A percentile compares a stretch with the other conserved stretches of the same genome.
Evolutionary conservation across 1,140 invertebrate species (phyloP).

Genomic region (Hyles euphorbiae): DNA sequence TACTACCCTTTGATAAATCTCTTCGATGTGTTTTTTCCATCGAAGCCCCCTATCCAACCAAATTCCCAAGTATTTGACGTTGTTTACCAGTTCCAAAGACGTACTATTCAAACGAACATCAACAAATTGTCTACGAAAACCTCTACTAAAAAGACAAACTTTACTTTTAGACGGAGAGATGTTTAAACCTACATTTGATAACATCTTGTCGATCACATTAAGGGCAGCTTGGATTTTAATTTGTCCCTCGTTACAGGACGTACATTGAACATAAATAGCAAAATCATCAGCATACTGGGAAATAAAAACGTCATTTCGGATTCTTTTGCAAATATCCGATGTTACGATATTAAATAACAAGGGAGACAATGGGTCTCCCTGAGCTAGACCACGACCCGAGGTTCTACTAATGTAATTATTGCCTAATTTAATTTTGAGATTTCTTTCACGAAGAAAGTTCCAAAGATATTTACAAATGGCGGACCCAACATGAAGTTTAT

Average conservation of each 20-base stretch:
- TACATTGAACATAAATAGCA: too few species aligned
- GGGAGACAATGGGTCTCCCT: not conserved
- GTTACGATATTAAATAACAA: too few species aligned
- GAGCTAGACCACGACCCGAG: not conserved
- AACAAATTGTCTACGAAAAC: not conserved
- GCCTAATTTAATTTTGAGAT: not conserved
- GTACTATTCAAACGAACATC: not conserved
- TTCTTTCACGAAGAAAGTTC: not conserved
- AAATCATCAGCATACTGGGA: too few species aligned
- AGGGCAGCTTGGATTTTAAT: not conserved
- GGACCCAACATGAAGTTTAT: constrained; percentile 8
- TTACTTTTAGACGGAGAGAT: constrained; percentile 18
- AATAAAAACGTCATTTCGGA: too few species aligned
- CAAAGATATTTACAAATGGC: constrained; percentile 18
- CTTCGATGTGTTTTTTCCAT: not conserved
- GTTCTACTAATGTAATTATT: not conserved
- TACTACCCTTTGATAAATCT: not conserved
- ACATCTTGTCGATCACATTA: not conserved
- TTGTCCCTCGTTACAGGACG: too few species aligned
- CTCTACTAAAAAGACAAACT: constrained; percentile 14
- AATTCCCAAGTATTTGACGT: not conserved
- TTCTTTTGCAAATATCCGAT: too few species aligned
- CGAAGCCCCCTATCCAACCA: not conserved
- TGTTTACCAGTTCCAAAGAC: not conserved
- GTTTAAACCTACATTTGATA: constrained; percentile 14